Conservation (phyloP, 2,888 invertebrate genomes). For the Scaptomyza polygonia region DNA sequence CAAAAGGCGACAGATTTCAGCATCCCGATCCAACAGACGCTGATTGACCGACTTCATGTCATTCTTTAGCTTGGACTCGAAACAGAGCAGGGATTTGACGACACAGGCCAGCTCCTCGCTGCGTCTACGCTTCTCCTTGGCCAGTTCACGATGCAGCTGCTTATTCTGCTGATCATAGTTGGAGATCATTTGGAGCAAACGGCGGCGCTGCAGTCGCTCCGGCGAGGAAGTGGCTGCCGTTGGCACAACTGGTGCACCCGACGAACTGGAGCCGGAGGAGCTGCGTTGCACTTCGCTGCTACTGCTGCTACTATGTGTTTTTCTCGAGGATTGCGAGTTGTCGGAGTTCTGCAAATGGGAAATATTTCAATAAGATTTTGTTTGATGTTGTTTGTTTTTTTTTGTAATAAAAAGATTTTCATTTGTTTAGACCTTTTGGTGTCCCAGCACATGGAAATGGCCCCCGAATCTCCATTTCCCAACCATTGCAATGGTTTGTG, state of each 20-base stretch:
- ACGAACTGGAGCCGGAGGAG: constrained; percentile 74
- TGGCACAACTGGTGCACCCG: constrained; percentile 52
- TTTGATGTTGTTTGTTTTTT: constrained; percentile 5
- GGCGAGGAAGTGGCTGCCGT: constrained; percentile 43
- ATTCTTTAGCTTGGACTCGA: constrained; percentile 83
- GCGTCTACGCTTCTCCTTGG: constrained; percentile 83
- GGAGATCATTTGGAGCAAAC: constrained; percentile 81
- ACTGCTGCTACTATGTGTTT: constrained; percentile 56
- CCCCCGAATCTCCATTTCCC: constrained; percentile 51
- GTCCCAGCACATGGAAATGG: constrained; percentile 50
- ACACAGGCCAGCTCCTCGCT: constrained; percentile 83
- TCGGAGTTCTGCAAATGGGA: constrained; percentile 71
- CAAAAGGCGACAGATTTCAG: constrained; percentile 81
- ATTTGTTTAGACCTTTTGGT: constrained; percentile 39
- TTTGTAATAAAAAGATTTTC: not conserved
- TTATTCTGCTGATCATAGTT: constrained; percentile 83
- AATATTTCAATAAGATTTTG: not conserved
- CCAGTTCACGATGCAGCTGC: constrained; percentile 81
- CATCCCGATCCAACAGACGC: constrained; percentile 82
- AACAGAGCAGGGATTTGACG: constrained; percentile 83
- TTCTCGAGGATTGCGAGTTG: constrained; percentile 73
- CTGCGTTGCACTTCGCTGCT: constrained; percentile 76
- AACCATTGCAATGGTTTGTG: constrained; percentile 38
- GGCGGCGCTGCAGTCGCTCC: constrained; percentile 77
- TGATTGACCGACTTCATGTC: constrained; percentile 84